These are phyloP conservation scores for Drosophila asahinai DNA, from an alignment of 1,140 invertebrate species.

Conservation along the genomic window DNA sequence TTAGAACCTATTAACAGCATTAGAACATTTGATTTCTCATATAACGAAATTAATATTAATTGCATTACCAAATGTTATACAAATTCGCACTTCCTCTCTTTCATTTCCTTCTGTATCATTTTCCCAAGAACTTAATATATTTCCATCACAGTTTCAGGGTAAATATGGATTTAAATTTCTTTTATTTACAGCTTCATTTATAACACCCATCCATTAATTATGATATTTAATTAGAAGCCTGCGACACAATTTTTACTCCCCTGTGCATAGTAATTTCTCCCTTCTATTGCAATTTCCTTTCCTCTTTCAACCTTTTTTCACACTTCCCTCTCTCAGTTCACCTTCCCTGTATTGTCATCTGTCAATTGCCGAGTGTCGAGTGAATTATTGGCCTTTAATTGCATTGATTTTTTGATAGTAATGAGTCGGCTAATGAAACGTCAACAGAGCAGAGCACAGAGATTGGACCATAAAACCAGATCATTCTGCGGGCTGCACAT, in stretches of 20 bases:
- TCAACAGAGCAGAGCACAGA: conserved; percentile 12
- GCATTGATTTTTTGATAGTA: conserved; percentile 48
- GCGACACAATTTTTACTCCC: conserved; percentile 12
- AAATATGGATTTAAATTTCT: not conserved
- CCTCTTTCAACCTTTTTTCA: conserved; percentile 1
- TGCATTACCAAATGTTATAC: not conserved
- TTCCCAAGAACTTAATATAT: not conserved
- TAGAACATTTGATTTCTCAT: not conserved
- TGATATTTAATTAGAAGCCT: conserved; percentile 16
- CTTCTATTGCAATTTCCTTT: conserved; percentile 1
- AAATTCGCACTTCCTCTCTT: fast-evolving
- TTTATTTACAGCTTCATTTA: not conserved
- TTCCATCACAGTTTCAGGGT: not conserved
- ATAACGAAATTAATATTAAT: not conserved
- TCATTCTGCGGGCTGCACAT: not conserved
- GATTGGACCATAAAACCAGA: conserved; percentile 2
- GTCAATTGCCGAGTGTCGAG: conserved; percentile 25
- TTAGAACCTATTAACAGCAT: not conserved
- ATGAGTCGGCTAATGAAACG: conserved; percentile 39
- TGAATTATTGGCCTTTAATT: conserved; percentile 39
- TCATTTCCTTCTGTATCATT: not conserved
- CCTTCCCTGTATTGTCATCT: not conserved
- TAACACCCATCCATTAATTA: conserved; percentile 29
- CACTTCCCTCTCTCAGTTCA: conserved; percentile 4
- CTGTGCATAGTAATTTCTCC: conserved; percentile 7